These are phyloP conservation scores for Phlogophora meticulosa DNA, from an alignment of 2,888 invertebrate species.

Conservation along the genomic window DNA sequence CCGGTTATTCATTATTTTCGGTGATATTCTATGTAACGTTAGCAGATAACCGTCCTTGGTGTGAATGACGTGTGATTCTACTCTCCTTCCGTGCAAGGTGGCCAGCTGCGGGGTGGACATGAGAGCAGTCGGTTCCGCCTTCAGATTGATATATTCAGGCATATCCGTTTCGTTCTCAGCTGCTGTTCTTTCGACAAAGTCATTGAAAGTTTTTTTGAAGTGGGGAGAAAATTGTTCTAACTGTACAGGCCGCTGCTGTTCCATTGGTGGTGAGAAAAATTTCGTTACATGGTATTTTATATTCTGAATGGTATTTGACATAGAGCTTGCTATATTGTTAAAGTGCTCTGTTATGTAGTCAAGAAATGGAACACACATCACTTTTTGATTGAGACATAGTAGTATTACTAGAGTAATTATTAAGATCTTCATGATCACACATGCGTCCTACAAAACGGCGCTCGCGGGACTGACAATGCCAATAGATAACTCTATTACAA, in stretches of 20 bases:
- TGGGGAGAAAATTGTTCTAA: slow-evolving; percentile 13
- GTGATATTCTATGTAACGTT: slow-evolving; percentile 77
- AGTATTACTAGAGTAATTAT: slow-evolving; percentile 49
- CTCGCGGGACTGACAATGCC: slow-evolving; percentile 42
- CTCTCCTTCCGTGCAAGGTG: slow-evolving; percentile 74
- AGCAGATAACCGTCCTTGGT: slow-evolving; percentile 81
- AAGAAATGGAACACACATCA: slow-evolving; percentile 64
- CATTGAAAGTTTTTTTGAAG: slow-evolving; percentile 63
- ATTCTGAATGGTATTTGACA: slow-evolving; percentile 61
- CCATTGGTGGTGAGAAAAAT: slow-evolving; percentile 43
- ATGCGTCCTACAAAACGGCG: slow-evolving; percentile 23
- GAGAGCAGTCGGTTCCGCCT: slow-evolving; percentile 70
- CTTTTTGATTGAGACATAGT: slow-evolving; percentile 60
- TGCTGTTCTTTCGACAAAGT: slow-evolving; percentile 65
- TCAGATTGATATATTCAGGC: slow-evolving; percentile 63
- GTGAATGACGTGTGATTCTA: slow-evolving; percentile 78
- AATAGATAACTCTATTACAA: slow-evolving; percentile 38
- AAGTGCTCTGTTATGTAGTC: slow-evolving; percentile 65
- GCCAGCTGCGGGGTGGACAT: slow-evolving; percentile 79
- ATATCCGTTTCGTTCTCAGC: slow-evolving; percentile 56
- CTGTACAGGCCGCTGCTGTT: not conserved
- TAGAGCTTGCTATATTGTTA: slow-evolving; percentile 58
- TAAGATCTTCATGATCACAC: slow-evolving; percentile 60
- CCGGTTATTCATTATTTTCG: slow-evolving; percentile 48
- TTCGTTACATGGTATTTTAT: slow-evolving; percentile 61